A percentile compares a stretch with the other conserved stretches of the same genome.
Conservation (phyloP, 2,113 vertebrate species). For the Serilophus lunatus region DNA sequence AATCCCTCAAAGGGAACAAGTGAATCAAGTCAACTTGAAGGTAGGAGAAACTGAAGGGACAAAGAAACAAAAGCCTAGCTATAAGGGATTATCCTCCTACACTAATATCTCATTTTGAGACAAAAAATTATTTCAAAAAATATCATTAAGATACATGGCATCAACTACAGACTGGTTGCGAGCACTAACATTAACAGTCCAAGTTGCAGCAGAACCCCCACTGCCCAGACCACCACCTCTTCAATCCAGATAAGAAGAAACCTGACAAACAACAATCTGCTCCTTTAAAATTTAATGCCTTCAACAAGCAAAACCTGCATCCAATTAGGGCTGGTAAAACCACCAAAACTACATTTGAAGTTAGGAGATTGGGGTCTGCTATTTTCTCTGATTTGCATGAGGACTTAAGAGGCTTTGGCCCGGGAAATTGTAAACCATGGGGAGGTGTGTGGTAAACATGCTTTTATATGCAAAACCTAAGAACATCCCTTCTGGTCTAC, state of each 20-base stretch:
- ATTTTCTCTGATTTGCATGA: background rate
- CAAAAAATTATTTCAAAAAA: background rate
- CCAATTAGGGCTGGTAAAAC: background rate
- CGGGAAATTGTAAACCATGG: background rate
- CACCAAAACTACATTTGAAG: background rate
- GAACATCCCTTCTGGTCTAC: background rate
- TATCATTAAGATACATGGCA: background rate
- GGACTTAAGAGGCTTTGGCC: background rate
- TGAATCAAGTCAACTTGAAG: background rate
- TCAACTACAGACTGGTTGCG: background rate
- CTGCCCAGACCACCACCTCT: background rate
- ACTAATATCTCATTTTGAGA: fast-evolving
- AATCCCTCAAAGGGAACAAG: background rate
- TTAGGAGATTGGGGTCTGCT: background rate
- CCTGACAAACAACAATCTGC: background rate
- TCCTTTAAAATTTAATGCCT: background rate
- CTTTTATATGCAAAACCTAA: background rate
- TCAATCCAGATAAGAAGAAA: background rate
- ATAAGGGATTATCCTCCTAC: background rate
- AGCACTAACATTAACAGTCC: background rate
- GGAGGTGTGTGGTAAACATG: background rate
- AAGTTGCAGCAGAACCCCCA: background rate
- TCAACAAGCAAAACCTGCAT: background rate
- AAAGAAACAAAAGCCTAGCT: background rate
- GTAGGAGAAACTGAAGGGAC: background rate